Evolutionary conservation across 2,888 invertebrate genomes (phyloP), one percentile per base, ranked within the genome.

Genomic region (Apamea crenata): DNA sequence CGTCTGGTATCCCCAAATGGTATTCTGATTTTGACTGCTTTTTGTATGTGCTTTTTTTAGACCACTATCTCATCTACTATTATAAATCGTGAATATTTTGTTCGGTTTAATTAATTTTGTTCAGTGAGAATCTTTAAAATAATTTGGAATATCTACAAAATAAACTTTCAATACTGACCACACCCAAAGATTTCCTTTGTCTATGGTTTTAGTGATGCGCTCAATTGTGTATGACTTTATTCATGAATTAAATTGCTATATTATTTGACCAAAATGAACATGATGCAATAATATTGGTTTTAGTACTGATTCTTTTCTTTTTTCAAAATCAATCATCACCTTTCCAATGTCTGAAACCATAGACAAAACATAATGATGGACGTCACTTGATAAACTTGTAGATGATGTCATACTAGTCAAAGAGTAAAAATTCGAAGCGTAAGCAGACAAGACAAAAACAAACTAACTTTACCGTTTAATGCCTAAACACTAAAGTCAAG

Each of bases 321-420:
- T 36, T n/a, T n/a, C 8, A 36, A 44, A 47, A 40, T 14, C 25
- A 16, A 29, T 18, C 29, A 18, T 29, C n/a, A 25, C 7, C 14
- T 56, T 81, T 65, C 4, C 4, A n/a, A 67, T 61, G 21, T 61
- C 29, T 47, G 0, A 16, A 73, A 74, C 78, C 89, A 88, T 85
- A 89, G 80, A 88, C 79, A 75, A 87, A 40, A 59, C 0, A 0
- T 61, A 65, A 74, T 66, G n/a, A 72, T 84, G 77, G 74, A 88
- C 88, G 89, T 90, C 89, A 90, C 83, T 90, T 79, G 76, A 66
- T 77, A 80, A 87, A 88, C 83, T 85, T 44, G 85, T 84, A 84
- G 91, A 91, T 92, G 92, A 92, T 92, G 92, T 92, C 92, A 92
- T 91, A 79, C 66, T 53, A 0, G 47, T 50, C 90, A 91, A 85